phyloP scores from a whole-genome alignment of 30 jellyfish, hydroid and myxozoan species.

The Pseudorhiza aurosa region DNA sequence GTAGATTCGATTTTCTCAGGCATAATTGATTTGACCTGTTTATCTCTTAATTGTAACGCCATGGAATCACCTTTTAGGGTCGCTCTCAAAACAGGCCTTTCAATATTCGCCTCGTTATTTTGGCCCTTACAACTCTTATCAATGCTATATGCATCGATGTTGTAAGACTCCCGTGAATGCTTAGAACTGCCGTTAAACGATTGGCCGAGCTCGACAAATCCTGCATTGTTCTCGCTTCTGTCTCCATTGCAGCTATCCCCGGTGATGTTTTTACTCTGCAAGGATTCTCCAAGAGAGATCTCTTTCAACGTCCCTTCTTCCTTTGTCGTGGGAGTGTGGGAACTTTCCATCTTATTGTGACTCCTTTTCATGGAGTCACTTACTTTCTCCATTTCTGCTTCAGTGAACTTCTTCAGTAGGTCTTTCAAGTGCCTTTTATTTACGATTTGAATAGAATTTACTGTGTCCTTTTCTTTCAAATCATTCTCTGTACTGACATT shows the following conservation, averaged over 20 bases:
- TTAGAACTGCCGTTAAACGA: slow-evolving; percentile 14
- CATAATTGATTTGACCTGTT: slow-evolving; percentile 25
- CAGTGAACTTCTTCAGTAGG: slow-evolving; percentile 34
- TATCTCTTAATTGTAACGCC: slow-evolving; percentile 11
- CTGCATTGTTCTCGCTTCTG: background rate
- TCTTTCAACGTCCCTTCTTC: background rate
- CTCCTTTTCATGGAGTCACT: slow-evolving; percentile 31
- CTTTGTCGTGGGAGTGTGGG: slow-evolving; percentile 71
- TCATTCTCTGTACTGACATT: background rate
- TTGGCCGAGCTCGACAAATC: slow-evolving; percentile 38
- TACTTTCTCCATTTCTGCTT: slow-evolving; percentile 58
- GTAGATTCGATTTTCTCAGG: slow-evolving; percentile 20
- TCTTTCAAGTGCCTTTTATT: slow-evolving; percentile 50
- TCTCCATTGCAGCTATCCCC: slow-evolving; percentile 7
- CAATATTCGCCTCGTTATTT: background rate
- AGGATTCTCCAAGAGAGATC: slow-evolving; percentile 7
- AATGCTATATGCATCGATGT: background rate
- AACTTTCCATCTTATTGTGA: slow-evolving; percentile 20
- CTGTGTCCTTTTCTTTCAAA: slow-evolving; percentile 13
- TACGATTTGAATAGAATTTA: background rate
- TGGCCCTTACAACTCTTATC: slow-evolving; percentile 23
- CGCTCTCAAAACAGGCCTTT: slow-evolving; percentile 15
- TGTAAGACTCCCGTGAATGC: slow-evolving; percentile 4
- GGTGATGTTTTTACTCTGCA: background rate
- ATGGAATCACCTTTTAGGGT: slow-evolving; percentile 9